Base-by-base conservation (phyloP, 2,113 vertebrate genomes). In the Hippoglossus stenolepis region DNA sequence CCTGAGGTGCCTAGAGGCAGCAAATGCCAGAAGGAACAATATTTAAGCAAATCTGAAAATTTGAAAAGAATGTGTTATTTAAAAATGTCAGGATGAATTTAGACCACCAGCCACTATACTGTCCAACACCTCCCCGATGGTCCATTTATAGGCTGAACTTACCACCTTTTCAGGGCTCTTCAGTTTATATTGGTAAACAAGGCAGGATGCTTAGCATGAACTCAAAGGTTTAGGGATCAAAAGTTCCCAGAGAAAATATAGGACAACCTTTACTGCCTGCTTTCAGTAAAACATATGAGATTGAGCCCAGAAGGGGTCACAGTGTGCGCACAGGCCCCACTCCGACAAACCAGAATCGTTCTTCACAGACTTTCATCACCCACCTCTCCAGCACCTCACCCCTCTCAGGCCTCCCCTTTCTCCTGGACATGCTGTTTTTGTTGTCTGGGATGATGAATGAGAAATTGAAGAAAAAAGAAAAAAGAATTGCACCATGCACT, bases 21-120 rank as follows among this genome's bases (percentile, higher is more conserved):
- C 28, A 14, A 21, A 10, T 13, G 64, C 79, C 67, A 23, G 15
- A 65, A 71, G 75, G 15, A 54, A 76, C 38, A 72, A 47, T 45
- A 38, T 53, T 26, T 70, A 17, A 68, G 60, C 47, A 69, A 8
- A 69, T 12, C 12, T 12, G 54, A 38, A 54, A 47, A 72, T 47
- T 1, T 56, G 21, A 54, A 49, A 65, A 65, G 59, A 67, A 5
- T 20, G 63, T 65, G 67, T 72, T 70, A 83, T 83, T 80, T 53
- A 67, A 70, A 20, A 26, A 68, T 26, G 71, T 77, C 65, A 31
- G 38, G 21, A 56, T 26, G 49, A 54, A 82, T 87, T 80, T 47
- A 73, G 21, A 74, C 45, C 68, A 57, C 53, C 31, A 21, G 43
- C 6, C 38, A 1, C 10, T 7, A 28, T 38, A 35, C 12, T 54